Evolutionary conservation across 2,797 vertebrate species (phyloP), one percentile per base, ranked within the genome.

Genomic region (Danio jaintianensis): DNA sequence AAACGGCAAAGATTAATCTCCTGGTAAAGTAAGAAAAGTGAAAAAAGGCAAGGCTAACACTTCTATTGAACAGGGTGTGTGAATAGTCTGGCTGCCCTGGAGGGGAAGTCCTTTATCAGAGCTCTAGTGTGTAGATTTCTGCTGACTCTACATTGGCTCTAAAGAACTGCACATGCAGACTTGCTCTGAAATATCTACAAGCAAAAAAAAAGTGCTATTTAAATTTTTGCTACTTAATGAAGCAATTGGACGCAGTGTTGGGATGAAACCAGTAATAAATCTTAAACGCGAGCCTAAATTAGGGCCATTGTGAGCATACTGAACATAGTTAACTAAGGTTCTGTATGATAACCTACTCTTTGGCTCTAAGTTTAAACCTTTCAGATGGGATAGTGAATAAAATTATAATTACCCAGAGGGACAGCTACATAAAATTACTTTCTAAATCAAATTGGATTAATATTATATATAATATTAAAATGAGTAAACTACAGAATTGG

Each of bases 81-180:
- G 53, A 58, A 72, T 58, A 72, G 69, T 16, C 52, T 45, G 53
- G 52, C n/a, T 72, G 69, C 69, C 53, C 40, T 72, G 69, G 53
- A 58, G 69, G 53, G 36, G 18, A 56, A 56, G 69, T 72, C 69
- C 53, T 72, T 72, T 72, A 72, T 72, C 69, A 64, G 62, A 64
- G 62, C 62, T 43, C 42, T 43, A 43, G 62, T 29, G 69, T 22
- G 63, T 48, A 42, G 15, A 48, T 61, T 81, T 59, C 38, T 69
- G 43, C 53, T 75, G 62, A 67, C 55, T 67, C 64, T 36, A 43
- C 55, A 66, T 20, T 47, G 18, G 36, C 18, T 43, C 36, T 50
- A 40, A 18, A 69, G 20, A 48, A 43, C 45, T 61, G 55, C n/a
- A 78, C 42, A 59, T 10, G 6, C 62, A 20, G 56, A 58, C 29